A percentile compares a stretch with the other conserved stretches of the same genome.
Evolutionary conservation across 2,113 vertebrate genomes (phyloP).

Genomic region (Myodes glareolus): DNA sequence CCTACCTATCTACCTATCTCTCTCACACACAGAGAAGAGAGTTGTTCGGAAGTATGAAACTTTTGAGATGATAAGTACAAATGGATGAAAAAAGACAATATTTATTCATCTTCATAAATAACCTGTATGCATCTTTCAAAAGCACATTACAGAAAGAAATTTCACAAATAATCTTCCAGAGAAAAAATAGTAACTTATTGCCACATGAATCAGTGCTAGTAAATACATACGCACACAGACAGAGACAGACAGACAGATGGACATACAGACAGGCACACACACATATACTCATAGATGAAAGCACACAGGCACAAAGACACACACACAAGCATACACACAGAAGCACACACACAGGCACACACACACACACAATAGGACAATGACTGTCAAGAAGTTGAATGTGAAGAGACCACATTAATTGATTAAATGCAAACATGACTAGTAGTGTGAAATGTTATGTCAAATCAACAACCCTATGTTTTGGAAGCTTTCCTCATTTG

Average conservation of each 20-base stretch:
- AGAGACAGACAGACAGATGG: background rate
- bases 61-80: background rate
- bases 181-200: background rate
- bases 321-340: background rate
- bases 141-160: background rate
- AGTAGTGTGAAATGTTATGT: no score
- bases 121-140: background rate
- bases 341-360: background rate
- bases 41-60: background rate
- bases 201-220: background rate
- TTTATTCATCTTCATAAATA: background rate
- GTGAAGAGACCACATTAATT: no score
- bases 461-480: background rate
- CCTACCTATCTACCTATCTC: no score
- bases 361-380: background rate
- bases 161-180: background rate
- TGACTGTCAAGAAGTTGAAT: background rate
- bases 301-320: background rate
- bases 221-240: background rate
- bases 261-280: background rate
- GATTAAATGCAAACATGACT: no score
- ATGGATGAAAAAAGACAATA: slow-evolving; percentile 5
- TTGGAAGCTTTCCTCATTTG: background rate
- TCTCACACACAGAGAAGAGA: background rate
- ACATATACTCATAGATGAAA: background rate